A percentile compares a stretch with the other conserved stretches of the same genome.
Evolutionary conservation across 2,113 vertebrate species (phyloP).

Genomic region (Caranx ignobilis): DNA sequence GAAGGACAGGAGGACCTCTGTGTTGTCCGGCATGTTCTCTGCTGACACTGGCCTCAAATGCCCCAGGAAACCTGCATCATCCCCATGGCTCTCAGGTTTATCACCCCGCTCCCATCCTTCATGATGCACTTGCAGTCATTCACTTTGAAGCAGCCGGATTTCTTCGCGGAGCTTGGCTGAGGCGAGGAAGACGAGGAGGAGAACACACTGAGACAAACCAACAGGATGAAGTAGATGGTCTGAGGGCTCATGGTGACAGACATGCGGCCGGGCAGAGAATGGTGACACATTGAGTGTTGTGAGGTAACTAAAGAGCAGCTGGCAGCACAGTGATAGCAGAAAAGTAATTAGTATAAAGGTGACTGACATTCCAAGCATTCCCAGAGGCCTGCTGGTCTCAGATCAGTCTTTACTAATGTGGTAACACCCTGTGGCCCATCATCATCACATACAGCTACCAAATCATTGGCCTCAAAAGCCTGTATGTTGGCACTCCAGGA

Average conservation of each 20-base stretch:
- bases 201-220: neutral
- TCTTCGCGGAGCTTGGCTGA: neutral
- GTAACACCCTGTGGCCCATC: too few relatives aligned
- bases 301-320: neutral
- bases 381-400: slow-evolving; percentile 5
- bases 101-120: slow-evolving; percentile 82
- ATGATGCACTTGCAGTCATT: slow-evolving; percentile 84
- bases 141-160: slow-evolving; percentile 80
- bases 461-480: too few relatives aligned
- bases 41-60: slow-evolving; percentile 42
- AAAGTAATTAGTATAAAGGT: slow-evolving; percentile 71
- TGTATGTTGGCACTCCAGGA: too few relatives aligned
- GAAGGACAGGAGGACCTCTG: slow-evolving; percentile 75
- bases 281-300: neutral
- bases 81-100: slow-evolving; percentile 76
- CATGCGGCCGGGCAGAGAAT: neutral
- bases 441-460: too few relatives aligned
- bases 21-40: neutral
- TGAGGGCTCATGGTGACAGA: slow-evolving; percentile 42
- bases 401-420: neutral
- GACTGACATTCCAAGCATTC: slow-evolving; percentile 60
- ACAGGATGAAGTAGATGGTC: slow-evolving; percentile 14
- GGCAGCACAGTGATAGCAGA: slow-evolving; percentile 40
- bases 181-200: neutral
- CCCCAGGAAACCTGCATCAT: slow-evolving; percentile 74